A percentile compares a stretch with the other conserved stretches of the same genome.
phyloP scores from a whole-genome alignment of 1,140 invertebrate genomes.

The Microplitis mediator region DNA sequence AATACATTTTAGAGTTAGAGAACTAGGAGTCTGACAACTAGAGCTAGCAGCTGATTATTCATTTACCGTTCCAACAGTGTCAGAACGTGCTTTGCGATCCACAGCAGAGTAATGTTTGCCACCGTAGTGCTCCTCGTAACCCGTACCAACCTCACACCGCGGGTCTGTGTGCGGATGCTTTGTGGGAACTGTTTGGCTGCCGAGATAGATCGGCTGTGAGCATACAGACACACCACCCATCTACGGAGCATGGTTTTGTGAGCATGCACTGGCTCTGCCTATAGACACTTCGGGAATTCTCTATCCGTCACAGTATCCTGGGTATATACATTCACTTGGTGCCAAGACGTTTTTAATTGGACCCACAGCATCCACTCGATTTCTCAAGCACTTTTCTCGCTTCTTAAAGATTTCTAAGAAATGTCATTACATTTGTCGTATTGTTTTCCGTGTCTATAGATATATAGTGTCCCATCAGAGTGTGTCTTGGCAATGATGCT shows the following conservation, averaged over 20 bases:
- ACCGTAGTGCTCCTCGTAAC: neutral
- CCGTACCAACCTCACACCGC: no score
- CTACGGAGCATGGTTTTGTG: no score
- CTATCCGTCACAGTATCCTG: constrained; percentile 36
- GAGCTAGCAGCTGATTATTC: constrained; percentile 30
- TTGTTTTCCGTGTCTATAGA: no score
- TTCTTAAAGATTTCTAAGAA: neutral
- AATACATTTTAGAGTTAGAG: constrained; percentile 28
- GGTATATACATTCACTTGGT: constrained; percentile 32
- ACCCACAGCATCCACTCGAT: neutral
- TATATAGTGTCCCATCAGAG: no score
- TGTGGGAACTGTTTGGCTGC: no score
- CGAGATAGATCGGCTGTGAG: no score
- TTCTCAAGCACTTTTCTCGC: constrained; percentile 8
- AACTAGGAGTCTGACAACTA: neutral
- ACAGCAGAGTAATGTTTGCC: constrained; percentile 6
- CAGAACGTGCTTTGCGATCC: constrained; percentile 1
- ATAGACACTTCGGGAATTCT: constrained; percentile 34
- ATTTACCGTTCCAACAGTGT: constrained; percentile 26
- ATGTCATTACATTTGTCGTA: neutral
- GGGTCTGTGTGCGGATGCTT: no score
- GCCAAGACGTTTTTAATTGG: constrained; percentile 40
- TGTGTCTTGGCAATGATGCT: no score
- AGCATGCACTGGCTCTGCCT: constrained; percentile 45
- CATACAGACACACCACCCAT: no score